Conservation (phyloP, 2,797 vertebrate genomes). For the Macrochelys suwanniensis region DNA sequence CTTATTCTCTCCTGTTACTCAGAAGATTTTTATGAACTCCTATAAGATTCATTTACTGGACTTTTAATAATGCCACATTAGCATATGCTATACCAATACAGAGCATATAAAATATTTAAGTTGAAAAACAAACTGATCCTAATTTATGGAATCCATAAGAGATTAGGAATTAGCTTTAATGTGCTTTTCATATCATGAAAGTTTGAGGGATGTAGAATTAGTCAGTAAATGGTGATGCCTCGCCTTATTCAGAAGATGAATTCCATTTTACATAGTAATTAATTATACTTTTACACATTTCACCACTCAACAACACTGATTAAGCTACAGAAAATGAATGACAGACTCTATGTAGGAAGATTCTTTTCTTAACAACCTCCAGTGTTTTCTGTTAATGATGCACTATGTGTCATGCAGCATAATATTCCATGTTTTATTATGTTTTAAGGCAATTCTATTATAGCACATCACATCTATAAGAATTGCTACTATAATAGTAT, state of each 20-base stretch:
- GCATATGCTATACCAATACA: neutral
- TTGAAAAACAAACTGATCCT: neutral
- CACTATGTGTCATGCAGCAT: neutral
- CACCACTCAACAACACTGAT: neutral
- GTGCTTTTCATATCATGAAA: rapidly evolving
- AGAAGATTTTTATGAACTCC: too few species aligned
- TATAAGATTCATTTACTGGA: too few species aligned
- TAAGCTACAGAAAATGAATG: neutral
- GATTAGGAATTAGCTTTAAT: neutral
- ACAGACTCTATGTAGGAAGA: neutral
- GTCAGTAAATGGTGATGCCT: neutral
- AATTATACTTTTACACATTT: neutral
- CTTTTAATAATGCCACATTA: neutral
- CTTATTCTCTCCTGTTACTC: too few species aligned
- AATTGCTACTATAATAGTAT: neutral
- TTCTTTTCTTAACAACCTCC: slow-evolving; percentile 2
- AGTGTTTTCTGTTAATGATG: neutral
- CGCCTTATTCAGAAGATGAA: neutral
- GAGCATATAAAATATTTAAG: neutral
- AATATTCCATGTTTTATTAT: neutral
- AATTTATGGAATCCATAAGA: neutral
- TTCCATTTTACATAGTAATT: neutral
- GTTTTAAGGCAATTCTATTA: neutral
- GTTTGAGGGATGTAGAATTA: neutral
- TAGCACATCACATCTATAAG: neutral